Conservation (phyloP, 1,140 invertebrate genomes). For the Aphelenchoides fujianensis region DNA sequence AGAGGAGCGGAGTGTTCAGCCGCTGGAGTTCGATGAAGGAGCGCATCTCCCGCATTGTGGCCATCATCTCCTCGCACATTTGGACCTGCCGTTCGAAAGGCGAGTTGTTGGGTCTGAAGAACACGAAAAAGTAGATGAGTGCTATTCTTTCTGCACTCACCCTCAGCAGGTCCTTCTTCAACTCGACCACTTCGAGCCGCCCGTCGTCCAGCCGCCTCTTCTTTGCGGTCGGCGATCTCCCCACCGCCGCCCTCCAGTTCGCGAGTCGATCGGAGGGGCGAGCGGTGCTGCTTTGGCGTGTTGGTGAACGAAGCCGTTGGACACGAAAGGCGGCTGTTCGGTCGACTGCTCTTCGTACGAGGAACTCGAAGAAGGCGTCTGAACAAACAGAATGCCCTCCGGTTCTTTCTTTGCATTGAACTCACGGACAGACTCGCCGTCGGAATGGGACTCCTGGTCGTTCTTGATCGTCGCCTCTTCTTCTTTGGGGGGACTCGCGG, state of each 20-base stretch:
- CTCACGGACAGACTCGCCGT: neutral
- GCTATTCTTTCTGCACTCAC: constrained; percentile 11
- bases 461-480: neutral
- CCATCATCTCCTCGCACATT: constrained; percentile 19
- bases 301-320: neutral
- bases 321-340: neutral
- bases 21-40: neutral
- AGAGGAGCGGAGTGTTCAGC: neutral
- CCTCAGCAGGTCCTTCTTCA: constrained; percentile 18
- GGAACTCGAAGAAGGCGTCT: neutral
- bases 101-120: constrained; percentile 17
- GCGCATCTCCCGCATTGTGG: constrained; percentile 5
- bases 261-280: neutral
- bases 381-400: too few species aligned
- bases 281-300: neutral
- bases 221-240: neutral
- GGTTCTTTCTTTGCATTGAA: too few species aligned
- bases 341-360: neutral
- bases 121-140: constrained; percentile 1
- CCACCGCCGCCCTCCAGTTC: neutral
- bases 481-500: neutral
- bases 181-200: constrained; percentile 7
- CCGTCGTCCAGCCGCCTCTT: neutral
- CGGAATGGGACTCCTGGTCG: neutral
- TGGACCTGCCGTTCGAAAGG: constrained; percentile 20